Base-by-base conservation (phyloP, 2,113 vertebrate species). In the Onychostoma macrolepis region DNA sequence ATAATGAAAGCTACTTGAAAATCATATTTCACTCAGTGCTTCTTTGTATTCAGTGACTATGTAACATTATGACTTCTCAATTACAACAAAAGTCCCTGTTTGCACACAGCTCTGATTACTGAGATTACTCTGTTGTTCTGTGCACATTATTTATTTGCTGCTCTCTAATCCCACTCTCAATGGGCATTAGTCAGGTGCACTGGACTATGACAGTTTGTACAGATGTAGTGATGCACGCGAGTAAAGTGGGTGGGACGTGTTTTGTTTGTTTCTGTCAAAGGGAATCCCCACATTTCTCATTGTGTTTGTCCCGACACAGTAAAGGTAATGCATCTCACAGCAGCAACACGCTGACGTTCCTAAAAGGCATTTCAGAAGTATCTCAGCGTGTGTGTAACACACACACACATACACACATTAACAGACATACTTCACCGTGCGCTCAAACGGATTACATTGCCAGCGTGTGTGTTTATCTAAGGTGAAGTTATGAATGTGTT, bases 141-240 rank as follows among this genome's bases (percentile, higher is more conserved):
- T 15, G 36, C 61, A 17, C 50, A 90, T 90, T 92, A 90, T 88
- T 90, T 89, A 91, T 93, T 91, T 87, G 86, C 76, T 80, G 85
- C 88, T 84, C 84, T 89, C 87, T 93, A 93, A 94, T 92, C 93
- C 93, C 87, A 91, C 89, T 93, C 92, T 86, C 93, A 93, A 94
- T 92, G 93, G 90, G 90, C 87, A 83, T 87, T 56, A 88, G 89
- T 86, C 78, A 88, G 80, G 80, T 67, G 87, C 87, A 92, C 89
- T 90, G 86, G 88, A 90, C 91, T 90, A 86, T 48, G 85, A 89
- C 79, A 71, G 91, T 72, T 90, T 88, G 83, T 24, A 86, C 81
- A 84, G 90, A 86, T 89, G 87, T 90, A 88, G 90, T 88, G 88
- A 91, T 87, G 45, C 63, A 90, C 90, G 92, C 77, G 89, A 21